Base-by-base conservation (phyloP, 1,140 invertebrate genomes). In the Zaprionus ghesquierei region DNA sequence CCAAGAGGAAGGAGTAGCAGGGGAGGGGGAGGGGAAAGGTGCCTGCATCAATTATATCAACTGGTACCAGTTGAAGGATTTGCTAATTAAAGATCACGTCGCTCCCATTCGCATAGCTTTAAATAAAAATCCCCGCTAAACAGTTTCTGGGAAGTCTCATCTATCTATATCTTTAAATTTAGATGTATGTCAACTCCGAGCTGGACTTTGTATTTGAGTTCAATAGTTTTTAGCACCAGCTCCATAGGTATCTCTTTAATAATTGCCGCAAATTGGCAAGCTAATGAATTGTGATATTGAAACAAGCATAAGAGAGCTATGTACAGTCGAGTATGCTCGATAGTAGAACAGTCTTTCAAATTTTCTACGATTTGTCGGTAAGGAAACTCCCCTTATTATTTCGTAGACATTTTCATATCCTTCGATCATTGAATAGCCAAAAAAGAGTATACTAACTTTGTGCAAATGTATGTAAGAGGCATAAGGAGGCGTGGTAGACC, bases 41-140 rank as follows among this genome's bases (percentile, higher is more conserved):
- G n/a, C n/a, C 27, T 9, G 18, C 44, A 33, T 62, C 82, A 85
- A 87, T 86, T 81, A 87, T 61, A 86, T 81, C 70, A 66, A 86
- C 78, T 81, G 79, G 79, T 79, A 87, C 82, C 81, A 87, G 82
- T 86, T 87, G 82, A 86, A 86, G 79, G 82, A 85, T 85, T 75
- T 66, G 81, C 75, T 85, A 85, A 86, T 87, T 80, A 35, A 61
- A 65, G 58, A 62, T 75, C 78, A 59, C 41, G 66, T 29, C 38
- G 33, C 65, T 63, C 64, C 62, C 2, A 58, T 75, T 58, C 49
- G 29, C 49, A 68, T 61, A 15, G 35, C 55, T 58, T 56, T 65
- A 58, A 65, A 55, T 64, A 58, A 51, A 64, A 41, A 31, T 38
- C 53, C 63, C 53, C 63, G 80, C 77, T 84, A 85, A 84, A 66